Conservation (phyloP, 1,140 invertebrate species). For the Heliothis virescens region DNA sequence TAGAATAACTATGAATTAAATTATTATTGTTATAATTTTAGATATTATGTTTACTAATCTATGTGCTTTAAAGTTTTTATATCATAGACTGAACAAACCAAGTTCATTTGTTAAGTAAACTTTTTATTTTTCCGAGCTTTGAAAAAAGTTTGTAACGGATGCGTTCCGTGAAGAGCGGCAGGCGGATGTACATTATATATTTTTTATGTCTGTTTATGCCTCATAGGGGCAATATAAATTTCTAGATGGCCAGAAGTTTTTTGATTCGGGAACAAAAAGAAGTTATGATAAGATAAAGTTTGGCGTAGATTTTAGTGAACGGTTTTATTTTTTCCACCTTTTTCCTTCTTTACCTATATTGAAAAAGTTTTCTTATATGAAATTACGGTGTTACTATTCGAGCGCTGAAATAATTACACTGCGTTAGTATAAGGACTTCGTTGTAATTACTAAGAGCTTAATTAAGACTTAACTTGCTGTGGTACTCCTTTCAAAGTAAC, state of each 20-base stretch:
- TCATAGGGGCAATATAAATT: neutral
- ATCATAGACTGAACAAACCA: neutral
- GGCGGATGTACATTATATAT: neutral
- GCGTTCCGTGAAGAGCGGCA: neutral
- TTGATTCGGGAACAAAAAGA: slow-evolving; percentile 16
- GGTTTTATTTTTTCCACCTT: neutral
- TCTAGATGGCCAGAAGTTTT: slow-evolving; percentile 10
- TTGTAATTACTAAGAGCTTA: neutral
- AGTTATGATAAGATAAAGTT: slow-evolving; percentile 29
- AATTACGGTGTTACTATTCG: neutral
- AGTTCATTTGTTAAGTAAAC: neutral
- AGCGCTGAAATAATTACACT: no score
- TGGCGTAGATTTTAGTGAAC: neutral
- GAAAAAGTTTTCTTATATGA: slow-evolving; percentile 7
- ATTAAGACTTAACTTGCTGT: no score
- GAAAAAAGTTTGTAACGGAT: slow-evolving; percentile 4
- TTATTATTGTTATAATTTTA: neutral
- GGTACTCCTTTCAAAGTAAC: no score
- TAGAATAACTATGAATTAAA: neutral
- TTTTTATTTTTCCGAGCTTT: slow-evolving; percentile 4
- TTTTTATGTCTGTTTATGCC: neutral
- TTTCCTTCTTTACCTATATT: neutral
- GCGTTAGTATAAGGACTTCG: neutral
- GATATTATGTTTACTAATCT: no score
- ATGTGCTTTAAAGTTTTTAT: no score